phyloP scores from a whole-genome alignment of 2,888 invertebrate species.

The Drosophila mettleri region DNA sequence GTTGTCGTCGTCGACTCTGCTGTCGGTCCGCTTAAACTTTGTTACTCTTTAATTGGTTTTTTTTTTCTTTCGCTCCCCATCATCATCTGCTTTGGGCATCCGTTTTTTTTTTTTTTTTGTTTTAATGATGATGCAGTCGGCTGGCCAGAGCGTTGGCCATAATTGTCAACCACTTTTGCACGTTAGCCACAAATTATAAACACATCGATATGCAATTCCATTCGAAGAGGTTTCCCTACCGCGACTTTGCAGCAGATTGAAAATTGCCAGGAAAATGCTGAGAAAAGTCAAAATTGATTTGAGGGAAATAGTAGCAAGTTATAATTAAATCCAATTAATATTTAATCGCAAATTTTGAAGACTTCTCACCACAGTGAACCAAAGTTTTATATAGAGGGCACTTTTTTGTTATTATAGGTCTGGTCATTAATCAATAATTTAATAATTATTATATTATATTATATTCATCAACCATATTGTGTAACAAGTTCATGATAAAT shows the following conservation, averaged over 20 bases:
- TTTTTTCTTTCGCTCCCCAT: constrained; percentile 60
- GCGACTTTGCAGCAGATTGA: neutral
- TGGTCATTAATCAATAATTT: too few species aligned
- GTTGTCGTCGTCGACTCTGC: constrained; percentile 44
- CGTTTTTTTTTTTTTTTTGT: constrained; percentile 40
- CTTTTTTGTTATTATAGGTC: too few species aligned
- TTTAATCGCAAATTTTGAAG: too few species aligned
- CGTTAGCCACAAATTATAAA: constrained; percentile 75
- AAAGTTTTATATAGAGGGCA: too few species aligned
- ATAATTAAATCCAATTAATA: neutral
- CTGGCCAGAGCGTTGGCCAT: constrained; percentile 63
- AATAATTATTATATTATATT: too few species aligned
- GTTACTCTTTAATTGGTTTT: constrained; percentile 80
- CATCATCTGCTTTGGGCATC: constrained; percentile 74
- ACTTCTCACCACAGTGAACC: too few species aligned
- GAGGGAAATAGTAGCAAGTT: neutral
- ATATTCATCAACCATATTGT: too few species aligned
- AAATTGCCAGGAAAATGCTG: constrained; percentile 19
- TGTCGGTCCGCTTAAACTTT: constrained; percentile 73
- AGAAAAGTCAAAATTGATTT: neutral
- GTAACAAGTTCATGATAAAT: too few species aligned
- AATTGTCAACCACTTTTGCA: constrained; percentile 75
- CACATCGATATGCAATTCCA: constrained; percentile 57
- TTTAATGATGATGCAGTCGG: constrained; percentile 67
- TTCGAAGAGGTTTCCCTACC: constrained; percentile 18